These are phyloP conservation scores for Gymnosoma rotundatum DNA, from an alignment of 2,888 invertebrate species.

Conservation along the genomic window DNA sequence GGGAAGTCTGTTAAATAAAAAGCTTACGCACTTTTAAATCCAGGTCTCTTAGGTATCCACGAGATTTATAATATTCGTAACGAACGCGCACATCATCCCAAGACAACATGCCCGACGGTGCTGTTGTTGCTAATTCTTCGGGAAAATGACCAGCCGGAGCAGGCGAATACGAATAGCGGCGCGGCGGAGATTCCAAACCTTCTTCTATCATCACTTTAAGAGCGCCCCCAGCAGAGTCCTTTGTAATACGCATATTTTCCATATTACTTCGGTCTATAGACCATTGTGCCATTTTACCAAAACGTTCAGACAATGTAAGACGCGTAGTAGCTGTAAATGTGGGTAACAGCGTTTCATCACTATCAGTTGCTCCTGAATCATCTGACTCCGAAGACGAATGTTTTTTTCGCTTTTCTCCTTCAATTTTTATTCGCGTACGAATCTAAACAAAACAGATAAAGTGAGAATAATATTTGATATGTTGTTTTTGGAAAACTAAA, in stretches of 20 bases:
- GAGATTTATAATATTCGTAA: constrained; percentile 94
- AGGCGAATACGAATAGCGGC: constrained; percentile 84
- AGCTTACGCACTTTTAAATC: constrained; percentile 79
- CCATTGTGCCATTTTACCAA: constrained; percentile 96
- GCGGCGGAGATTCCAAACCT: constrained; percentile 84
- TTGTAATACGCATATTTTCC: constrained; percentile 93
- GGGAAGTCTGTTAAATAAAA: neutral
- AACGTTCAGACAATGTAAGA: constrained; percentile 92
- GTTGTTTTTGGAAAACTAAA: no score
- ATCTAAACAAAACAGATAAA: constrained; percentile 73
- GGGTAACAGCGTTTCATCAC: constrained; percentile 83
- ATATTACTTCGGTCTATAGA: constrained; percentile 91
- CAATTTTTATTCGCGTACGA: constrained; percentile 82
- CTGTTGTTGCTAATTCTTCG: constrained; percentile 88
- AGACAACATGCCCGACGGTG: constrained; percentile 88
- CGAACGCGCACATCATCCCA: constrained; percentile 95
- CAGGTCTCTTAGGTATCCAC: constrained; percentile 90
- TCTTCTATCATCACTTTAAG: constrained; percentile 90
- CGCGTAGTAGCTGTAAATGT: constrained; percentile 86
- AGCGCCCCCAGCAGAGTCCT: constrained; percentile 88
- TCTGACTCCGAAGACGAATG: constrained; percentile 84
- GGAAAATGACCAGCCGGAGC: constrained; percentile 90
- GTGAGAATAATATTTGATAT: neutral
- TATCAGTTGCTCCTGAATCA: constrained; percentile 84
- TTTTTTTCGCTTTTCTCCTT: constrained; percentile 83